These are phyloP conservation scores for Pyxicephalus adspersus DNA, from an alignment of 2,113 vertebrate species.

Conservation along the genomic window DNA sequence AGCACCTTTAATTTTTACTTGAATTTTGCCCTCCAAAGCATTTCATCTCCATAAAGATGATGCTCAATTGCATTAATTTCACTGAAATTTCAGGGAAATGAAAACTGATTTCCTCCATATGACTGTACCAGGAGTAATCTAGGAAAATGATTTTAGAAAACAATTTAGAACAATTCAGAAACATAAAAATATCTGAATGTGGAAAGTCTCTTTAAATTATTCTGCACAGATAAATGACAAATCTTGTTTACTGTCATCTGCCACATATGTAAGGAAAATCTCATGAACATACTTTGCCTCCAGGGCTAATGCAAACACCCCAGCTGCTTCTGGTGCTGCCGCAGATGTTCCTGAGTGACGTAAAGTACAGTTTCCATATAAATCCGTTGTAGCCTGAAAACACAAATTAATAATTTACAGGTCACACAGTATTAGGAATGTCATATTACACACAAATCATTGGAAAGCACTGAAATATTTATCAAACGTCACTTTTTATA, in stretches of 20 bases:
- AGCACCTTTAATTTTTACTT: no score
- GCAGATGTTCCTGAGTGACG: conserved; percentile 97
- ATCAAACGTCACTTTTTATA: not conserved
- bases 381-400: conserved; percentile 92
- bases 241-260: conserved; percentile 4
- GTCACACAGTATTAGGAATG: conserved; percentile 10
- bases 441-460: conserved; percentile 13
- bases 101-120: no score
- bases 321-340: conserved; percentile 95
- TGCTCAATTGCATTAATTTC: no score
- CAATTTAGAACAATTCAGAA: no score
- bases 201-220: no score
- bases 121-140: no score
- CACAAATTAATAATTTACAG: conserved; percentile 59
- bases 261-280: conserved; percentile 18
- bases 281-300: conserved; percentile 92
- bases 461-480: conserved; percentile 43
- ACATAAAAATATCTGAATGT: no score
- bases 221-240: not conserved
- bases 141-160: no score
- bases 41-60: no score
- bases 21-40: no score
- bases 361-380: conserved; percentile 97
- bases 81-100: no score
- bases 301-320: conserved; percentile 93